These are phyloP conservation scores for Ptilonorhynchus violaceus DNA, from an alignment of 2,113 vertebrate species.

Conservation along the genomic window DNA sequence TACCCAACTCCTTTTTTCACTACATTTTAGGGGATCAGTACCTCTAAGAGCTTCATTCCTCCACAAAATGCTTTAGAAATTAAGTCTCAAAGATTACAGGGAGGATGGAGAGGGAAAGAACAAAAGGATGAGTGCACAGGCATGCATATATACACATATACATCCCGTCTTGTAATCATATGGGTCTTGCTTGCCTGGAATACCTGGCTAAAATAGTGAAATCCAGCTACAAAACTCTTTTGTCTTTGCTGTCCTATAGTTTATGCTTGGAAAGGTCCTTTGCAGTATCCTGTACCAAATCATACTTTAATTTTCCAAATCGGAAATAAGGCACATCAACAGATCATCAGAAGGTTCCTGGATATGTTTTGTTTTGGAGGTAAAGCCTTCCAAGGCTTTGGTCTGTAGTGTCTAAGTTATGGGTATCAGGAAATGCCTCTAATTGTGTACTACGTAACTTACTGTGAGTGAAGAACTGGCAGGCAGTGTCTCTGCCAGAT, in stretches of 20 bases:
- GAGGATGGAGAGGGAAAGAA: neutral
- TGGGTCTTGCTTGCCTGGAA: neutral
- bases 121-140: neutral
- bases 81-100: neutral
- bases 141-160: neutral
- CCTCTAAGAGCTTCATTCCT: neutral
- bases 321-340: neutral
- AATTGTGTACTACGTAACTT: accelerated
- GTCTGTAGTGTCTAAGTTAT: neutral
- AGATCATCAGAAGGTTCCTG: neutral
- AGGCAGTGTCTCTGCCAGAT: neutral
- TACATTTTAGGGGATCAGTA: neutral
- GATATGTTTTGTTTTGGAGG: neutral
- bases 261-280: neutral
- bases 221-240: neutral
- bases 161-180: neutral
- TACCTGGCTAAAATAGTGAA: neutral
- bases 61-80: neutral
- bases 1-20: neutral
- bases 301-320: neutral
- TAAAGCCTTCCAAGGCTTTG: neutral
- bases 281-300: neutral
- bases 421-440: neutral
- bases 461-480: neutral
- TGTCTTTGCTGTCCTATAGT: neutral